Evolutionary conservation across 2,888 invertebrate genomes (phyloP).

Genomic region (Catocala nupta): DNA sequence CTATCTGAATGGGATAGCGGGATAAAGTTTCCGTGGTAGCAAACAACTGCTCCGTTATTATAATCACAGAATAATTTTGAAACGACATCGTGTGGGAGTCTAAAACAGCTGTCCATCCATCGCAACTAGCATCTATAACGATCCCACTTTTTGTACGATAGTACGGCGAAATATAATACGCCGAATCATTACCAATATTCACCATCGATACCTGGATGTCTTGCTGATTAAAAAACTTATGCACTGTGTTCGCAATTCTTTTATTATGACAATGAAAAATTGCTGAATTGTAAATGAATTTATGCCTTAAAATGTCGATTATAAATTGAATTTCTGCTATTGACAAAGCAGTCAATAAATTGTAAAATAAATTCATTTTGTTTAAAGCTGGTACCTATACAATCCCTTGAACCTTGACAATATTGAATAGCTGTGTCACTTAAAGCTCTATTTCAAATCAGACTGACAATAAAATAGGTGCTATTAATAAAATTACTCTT

Average conservation of each 20-base stretch:
- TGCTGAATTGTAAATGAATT: constrained; percentile 64
- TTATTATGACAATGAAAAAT: constrained; percentile 62
- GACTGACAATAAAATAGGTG: constrained; percentile 63
- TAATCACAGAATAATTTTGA: constrained; percentile 72
- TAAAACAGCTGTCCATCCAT: constrained; percentile 62
- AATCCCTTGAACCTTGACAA: background rate
- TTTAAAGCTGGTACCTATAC: constrained; percentile 1
- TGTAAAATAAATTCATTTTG: constrained; percentile 43
- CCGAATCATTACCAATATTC: constrained; percentile 28
- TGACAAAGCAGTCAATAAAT: constrained; percentile 34
- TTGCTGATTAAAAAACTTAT: constrained; percentile 60
- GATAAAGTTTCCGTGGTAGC: constrained; percentile 62
- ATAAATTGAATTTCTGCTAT: constrained; percentile 52
- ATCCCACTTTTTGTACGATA: constrained; percentile 61
- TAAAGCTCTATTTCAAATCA: constrained; percentile 17
- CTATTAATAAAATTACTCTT: constrained; percentile 41
- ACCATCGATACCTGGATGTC: constrained; percentile 52
- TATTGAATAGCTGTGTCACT: background rate
- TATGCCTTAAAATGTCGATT: constrained; percentile 67
- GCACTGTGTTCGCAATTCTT: constrained; percentile 44
- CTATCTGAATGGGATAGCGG: constrained; percentile 72
- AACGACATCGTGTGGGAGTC: constrained; percentile 44
- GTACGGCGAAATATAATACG: constrained; percentile 32
- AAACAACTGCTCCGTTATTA: constrained; percentile 62
- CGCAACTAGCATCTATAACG: constrained; percentile 66